These are phyloP conservation scores for Aplochiton taeniatus DNA, from an alignment of 2,797 vertebrate genomes.

Conservation along the genomic window DNA sequence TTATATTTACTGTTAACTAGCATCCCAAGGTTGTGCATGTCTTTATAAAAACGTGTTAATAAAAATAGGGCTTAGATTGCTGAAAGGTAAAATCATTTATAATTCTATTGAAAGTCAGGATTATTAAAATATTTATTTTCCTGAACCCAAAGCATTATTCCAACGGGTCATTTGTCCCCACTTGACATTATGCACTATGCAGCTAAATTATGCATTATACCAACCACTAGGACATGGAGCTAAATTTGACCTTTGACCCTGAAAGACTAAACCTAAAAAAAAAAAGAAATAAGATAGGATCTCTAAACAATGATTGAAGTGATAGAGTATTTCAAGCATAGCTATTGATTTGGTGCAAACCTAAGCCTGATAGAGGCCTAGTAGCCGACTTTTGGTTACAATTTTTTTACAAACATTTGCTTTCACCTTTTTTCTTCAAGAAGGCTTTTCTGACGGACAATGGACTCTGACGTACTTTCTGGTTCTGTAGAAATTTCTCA, in stretches of 20 bases:
- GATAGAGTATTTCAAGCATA: no score
- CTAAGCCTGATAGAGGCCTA: no score
- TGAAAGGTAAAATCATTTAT: slow-evolving; percentile 79
- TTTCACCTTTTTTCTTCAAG: slow-evolving; percentile 97
- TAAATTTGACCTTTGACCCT: slow-evolving; percentile 68
- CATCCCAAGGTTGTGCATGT: slow-evolving; percentile 62
- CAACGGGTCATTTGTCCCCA: slow-evolving; percentile 78
- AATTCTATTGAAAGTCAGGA: slow-evolving; percentile 81
- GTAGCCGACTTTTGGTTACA: no score
- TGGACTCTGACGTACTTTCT: slow-evolving; percentile 91
- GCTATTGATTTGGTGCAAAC: no score
- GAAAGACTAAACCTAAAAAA: slow-evolving; percentile 40
- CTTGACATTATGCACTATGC: slow-evolving; percentile 70
- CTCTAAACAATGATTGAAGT: slow-evolving; percentile 12
- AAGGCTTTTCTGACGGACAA: slow-evolving; percentile 88
- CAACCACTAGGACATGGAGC: slow-evolving; percentile 64
- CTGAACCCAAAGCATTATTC: slow-evolving; percentile 79
- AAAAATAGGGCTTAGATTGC: slow-evolving; percentile 83
- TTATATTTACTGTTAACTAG: slow-evolving; percentile 36
- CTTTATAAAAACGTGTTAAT: slow-evolving; percentile 81
- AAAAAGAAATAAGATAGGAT: slow-evolving; percentile 42
- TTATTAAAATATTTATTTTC: slow-evolving; percentile 87
- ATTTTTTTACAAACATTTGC: not conserved
- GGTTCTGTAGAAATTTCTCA: slow-evolving; percentile 95
- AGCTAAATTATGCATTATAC: slow-evolving; percentile 71